phyloP scores from a whole-genome alignment of 2,113 vertebrate genomes.

The Nannospalax galili region DNA sequence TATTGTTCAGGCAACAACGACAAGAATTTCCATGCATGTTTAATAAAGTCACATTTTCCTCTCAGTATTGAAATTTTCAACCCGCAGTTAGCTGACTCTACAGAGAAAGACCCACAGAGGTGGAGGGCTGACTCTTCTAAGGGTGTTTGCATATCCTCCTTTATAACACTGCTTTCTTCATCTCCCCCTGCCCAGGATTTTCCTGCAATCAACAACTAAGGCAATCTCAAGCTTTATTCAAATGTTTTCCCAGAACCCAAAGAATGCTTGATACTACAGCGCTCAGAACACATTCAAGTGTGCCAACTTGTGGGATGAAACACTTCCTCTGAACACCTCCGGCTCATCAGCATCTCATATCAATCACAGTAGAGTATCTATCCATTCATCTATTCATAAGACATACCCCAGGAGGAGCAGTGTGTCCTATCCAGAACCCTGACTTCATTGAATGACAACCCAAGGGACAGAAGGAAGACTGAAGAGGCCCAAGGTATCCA shows the following conservation, averaged over 20 bases:
- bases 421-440: background rate
- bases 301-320: background rate
- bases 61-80: background rate
- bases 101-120: background rate
- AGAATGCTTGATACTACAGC: background rate
- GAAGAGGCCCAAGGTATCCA: background rate
- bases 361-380: background rate
- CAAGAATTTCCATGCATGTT: background rate
- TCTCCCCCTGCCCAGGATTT: background rate
- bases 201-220: background rate
- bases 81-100: background rate
- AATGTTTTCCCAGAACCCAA: background rate
- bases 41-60: background rate
- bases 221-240: background rate
- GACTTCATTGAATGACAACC: background rate
- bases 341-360: no score
- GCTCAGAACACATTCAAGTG: background rate
- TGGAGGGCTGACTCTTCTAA: no score
- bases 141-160: no score
- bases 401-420: no score
- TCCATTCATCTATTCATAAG: no score
- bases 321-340: background rate
- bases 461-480: background rate
- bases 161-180: background rate
- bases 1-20: background rate